Evolutionary conservation across 2,888 invertebrate genomes (phyloP).

Genomic region (Xanthostigma xanthostigma): DNA sequence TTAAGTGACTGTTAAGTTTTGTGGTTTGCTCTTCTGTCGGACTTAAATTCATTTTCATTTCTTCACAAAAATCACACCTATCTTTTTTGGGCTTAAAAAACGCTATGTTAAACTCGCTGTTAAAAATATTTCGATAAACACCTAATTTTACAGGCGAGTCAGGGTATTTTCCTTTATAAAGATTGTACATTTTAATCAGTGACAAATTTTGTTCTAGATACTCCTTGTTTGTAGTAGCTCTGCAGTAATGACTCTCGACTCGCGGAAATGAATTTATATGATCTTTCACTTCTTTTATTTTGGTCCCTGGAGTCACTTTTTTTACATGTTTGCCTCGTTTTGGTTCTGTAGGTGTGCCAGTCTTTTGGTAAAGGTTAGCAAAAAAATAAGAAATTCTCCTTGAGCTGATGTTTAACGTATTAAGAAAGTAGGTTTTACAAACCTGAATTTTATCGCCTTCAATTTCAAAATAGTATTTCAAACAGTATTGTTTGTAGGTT

Average conservation of each 20-base stretch:
- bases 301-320: constrained; percentile 1
- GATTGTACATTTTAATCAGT: constrained; percentile 5
- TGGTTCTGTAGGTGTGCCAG: neutral
- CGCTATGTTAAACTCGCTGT: constrained; percentile 3
- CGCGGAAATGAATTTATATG: constrained; percentile 6
- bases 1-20: constrained; percentile 1
- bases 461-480: constrained; percentile 7
- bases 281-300: constrained; percentile 2
- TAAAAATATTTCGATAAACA: constrained; percentile 5
- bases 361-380: constrained; percentile 1
- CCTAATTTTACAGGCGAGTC: constrained; percentile 1
- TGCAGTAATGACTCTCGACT: constrained; percentile 7
- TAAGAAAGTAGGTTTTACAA: constrained; percentile 6
- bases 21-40: neutral
- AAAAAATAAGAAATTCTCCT: constrained; percentile 8
- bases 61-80: constrained; percentile 4
- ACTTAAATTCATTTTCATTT: neutral
- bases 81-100: constrained; percentile 7
- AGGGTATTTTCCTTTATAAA: constrained; percentile 1
- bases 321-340: constrained; percentile 2
- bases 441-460: neutral
- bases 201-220: constrained; percentile 8
- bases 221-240: constrained; percentile 5
- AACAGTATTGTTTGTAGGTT: too few relatives aligned
- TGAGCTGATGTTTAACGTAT: constrained; percentile 5